Conservation (phyloP, 2,113 vertebrate genomes). For the Siphamia tubifer region DNA sequence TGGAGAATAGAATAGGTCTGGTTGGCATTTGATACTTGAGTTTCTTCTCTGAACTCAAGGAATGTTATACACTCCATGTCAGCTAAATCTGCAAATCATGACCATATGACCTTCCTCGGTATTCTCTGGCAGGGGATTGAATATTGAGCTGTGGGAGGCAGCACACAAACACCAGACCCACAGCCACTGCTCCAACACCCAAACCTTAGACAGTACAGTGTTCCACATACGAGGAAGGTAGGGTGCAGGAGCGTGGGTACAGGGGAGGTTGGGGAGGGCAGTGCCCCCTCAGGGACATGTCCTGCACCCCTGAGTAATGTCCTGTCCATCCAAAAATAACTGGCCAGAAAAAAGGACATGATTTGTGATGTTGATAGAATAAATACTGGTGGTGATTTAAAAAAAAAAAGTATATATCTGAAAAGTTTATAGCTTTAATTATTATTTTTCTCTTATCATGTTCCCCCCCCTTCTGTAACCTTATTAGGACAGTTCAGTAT, state of each 20-base stretch:
- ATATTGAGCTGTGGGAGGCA: conserved; percentile 53
- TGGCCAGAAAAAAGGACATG: too few species aligned
- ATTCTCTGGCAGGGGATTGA: conserved; percentile 54
- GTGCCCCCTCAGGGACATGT: conserved; percentile 43
- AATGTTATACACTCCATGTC: conserved; percentile 72
- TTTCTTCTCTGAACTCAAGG: conserved; percentile 71
- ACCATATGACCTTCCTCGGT: conserved; percentile 71
- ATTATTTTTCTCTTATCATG: too few species aligned
- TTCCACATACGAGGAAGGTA: too few species aligned
- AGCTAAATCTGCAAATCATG: conserved; percentile 76
- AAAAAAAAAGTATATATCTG: too few species aligned
- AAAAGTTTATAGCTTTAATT: too few species aligned
- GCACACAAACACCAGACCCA: conserved; percentile 47
- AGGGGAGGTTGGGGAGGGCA: conserved; percentile 32
- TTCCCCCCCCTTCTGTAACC: too few species aligned
- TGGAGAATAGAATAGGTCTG: conserved; percentile 67
- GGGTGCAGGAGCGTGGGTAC: too few species aligned
- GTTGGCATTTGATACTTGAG: conserved; percentile 66
- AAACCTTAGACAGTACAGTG: conserved; percentile 43
- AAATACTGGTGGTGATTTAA: too few species aligned
- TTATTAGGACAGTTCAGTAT: too few species aligned
- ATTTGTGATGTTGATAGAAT: too few species aligned
- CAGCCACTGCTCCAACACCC: conserved; percentile 12
- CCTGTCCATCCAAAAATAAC: too few species aligned
- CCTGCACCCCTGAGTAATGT: too few species aligned